phyloP scores from a whole-genome alignment of 2,888 invertebrate species.

The Drosophila trichaetosa region DNA sequence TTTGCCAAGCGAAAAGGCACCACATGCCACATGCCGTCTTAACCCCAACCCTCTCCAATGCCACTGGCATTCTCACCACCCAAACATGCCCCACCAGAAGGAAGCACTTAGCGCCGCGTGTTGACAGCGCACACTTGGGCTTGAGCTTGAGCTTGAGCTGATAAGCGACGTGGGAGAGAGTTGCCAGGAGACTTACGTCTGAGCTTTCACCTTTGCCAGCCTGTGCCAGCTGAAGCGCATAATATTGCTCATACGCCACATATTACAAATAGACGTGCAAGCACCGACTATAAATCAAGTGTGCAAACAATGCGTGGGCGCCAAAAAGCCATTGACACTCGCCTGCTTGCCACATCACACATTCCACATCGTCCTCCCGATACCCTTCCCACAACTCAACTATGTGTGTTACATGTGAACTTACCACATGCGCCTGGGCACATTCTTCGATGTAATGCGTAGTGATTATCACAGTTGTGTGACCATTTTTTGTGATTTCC shows the following conservation, averaged over 20 bases:
- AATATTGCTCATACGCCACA: conserved; percentile 78
- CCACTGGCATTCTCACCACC: background rate
- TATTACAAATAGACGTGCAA: conserved; percentile 72
- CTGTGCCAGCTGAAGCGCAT: conserved; percentile 33
- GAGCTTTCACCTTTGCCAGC: conserved; percentile 74
- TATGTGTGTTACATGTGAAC: conserved; percentile 74
- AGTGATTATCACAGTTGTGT: conserved; percentile 93
- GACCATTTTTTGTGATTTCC: conserved; percentile 90
- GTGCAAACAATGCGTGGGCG: conserved; percentile 73
- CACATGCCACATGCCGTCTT: background rate
- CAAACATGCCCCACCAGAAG: conserved; percentile 39
- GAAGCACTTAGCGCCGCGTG: conserved; percentile 78
- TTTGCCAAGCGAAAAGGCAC: conserved; percentile 58
- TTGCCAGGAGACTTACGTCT: conserved; percentile 41
- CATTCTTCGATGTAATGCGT: conserved; percentile 96
- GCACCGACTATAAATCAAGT: conserved; percentile 70
- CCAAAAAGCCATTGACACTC: conserved; percentile 74
- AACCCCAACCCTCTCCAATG: background rate
- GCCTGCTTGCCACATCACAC: conserved; percentile 10
- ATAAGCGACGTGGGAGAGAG: conserved; percentile 51
- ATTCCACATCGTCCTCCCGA: background rate
- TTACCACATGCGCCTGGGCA: conserved; percentile 91
- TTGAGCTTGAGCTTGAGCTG: conserved; percentile 56
- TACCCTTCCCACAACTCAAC: background rate
- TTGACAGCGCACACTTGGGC: conserved; percentile 70